These are phyloP conservation scores for Palythoa grandis DNA, from an alignment of 92 coral and sea anemone genomes.

Conservation along the genomic window DNA sequence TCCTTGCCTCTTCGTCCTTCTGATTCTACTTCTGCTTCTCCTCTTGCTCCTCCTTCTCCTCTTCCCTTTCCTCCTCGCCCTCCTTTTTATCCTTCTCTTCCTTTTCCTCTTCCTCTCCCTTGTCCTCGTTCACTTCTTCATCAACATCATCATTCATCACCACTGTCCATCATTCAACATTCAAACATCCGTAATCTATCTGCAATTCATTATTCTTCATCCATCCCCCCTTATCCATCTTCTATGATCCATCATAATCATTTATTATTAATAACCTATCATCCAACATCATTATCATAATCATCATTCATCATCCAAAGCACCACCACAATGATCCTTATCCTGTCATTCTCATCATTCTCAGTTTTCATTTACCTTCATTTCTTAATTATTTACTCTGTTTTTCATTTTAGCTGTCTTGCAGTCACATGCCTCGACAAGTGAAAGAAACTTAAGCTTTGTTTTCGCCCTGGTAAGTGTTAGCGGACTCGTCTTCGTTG, in stretches of 20 bases:
- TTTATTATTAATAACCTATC: not conserved
- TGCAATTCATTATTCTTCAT: too few relatives aligned
- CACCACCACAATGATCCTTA: not conserved
- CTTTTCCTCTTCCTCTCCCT: too few relatives aligned
- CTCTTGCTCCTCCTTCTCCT: too few relatives aligned
- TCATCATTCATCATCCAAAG: not conserved
- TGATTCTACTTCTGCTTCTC: too few relatives aligned
- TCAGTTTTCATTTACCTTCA: not conserved
- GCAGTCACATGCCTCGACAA: not conserved
- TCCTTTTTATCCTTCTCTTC: too few relatives aligned
- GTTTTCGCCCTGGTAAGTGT: constrained; percentile 13
- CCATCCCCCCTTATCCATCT: not conserved
- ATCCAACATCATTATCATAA: not conserved
- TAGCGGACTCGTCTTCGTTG: constrained; percentile 26
- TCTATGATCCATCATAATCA: not conserved
- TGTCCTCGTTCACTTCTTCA: not conserved
- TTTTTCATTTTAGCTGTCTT: constrained; percentile 22
- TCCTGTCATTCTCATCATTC: not conserved
- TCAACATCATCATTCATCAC: too few relatives aligned
- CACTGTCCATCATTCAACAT: too few relatives aligned
- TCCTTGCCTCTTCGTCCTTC: too few relatives aligned
- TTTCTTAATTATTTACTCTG: not conserved
- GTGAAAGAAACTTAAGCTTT: constrained; percentile 5
- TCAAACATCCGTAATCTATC: too few relatives aligned
- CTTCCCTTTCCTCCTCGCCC: too few relatives aligned